Evolutionary conservation across 2,113 vertebrate genomes (phyloP).

Genomic region (Channa argus): DNA sequence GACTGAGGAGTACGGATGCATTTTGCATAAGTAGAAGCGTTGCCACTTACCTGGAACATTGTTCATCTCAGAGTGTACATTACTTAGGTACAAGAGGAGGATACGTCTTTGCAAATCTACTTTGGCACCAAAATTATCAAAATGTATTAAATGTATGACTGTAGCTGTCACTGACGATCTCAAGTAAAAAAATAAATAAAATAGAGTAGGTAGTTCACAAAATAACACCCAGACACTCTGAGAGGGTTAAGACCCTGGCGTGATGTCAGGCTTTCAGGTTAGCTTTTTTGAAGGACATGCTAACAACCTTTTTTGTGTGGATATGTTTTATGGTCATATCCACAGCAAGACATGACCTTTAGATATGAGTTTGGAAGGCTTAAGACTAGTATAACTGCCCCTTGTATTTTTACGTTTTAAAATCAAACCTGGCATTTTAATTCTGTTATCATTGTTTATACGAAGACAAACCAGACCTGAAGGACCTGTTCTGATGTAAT

Average conservation of each 20-base stretch:
- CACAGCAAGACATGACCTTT: slow-evolving; percentile 13
- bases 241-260: neutral
- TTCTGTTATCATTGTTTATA: neutral
- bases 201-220: neutral
- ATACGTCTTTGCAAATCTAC: slow-evolving; percentile 43
- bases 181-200: neutral
- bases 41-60: slow-evolving; percentile 57
- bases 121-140: slow-evolving; percentile 46
- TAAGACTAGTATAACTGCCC: neutral
- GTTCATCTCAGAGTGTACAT: slow-evolving; percentile 60
- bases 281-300: slow-evolving; percentile 30
- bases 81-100: slow-evolving; percentile 50
- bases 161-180: slow-evolving; percentile 5
- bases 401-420: neutral
- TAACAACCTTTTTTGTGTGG: slow-evolving; percentile 6
- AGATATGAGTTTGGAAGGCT: neutral
- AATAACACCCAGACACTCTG: neutral
- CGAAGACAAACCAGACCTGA: slow-evolving; percentile 2
- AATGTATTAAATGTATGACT: slow-evolving; percentile 12
- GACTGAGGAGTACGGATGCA: slow-evolving; percentile 49
- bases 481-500: slow-evolving; percentile 44
- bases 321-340: neutral
- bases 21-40: slow-evolving; percentile 66
- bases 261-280: neutral
- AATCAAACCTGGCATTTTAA: slow-evolving; percentile 14